Evolutionary conservation across 2,797 vertebrate genomes (phyloP).

Genomic region (Pteropus rufus): DNA sequence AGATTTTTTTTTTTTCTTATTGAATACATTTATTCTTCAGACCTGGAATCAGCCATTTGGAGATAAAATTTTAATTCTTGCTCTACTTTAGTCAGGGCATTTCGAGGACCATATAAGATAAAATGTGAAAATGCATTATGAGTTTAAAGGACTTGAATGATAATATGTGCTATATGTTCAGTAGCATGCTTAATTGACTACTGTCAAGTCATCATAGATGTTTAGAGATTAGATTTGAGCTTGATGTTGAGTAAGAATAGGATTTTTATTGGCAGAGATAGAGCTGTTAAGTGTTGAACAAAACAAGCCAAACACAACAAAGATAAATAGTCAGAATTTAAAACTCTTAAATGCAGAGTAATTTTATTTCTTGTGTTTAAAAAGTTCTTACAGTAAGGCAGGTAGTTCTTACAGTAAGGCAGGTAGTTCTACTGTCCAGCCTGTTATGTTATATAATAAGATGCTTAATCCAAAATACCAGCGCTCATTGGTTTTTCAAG

Average conservation of each 20-base stretch:
- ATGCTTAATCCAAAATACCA: conserved; percentile 60
- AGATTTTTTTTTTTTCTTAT: conserved; percentile 11
- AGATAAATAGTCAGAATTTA: conserved; percentile 11
- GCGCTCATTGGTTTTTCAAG: conserved; percentile 67
- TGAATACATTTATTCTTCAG: conserved; percentile 12
- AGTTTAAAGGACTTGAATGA: conserved; percentile 26
- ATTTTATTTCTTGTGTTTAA: conserved; percentile 52
- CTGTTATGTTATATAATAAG: conserved; percentile 63
- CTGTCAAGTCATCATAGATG: not conserved
- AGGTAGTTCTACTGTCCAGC: conserved; percentile 37
- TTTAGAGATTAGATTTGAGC: conserved; percentile 15
- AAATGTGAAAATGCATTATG: conserved; percentile 23
- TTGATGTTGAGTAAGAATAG: conserved; percentile 25
- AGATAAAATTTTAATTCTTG: conserved; percentile 27
- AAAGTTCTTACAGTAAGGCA: conserved; percentile 30
- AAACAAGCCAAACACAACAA: not conserved
- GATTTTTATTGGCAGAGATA: not conserved
- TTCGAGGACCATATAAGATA: not conserved
- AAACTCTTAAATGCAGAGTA: conserved; percentile 4
- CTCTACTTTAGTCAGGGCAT: not conserved
- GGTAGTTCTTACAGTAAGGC: conserved; percentile 27
- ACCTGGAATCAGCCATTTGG: not conserved
- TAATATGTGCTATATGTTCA: not conserved
- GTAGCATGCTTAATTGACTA: conserved; percentile 7
- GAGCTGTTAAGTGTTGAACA: not conserved